A percentile compares a stretch with the other conserved stretches of the same genome.
Evolutionary conservation across 35 echinoderm and acorn worm species (phyloP).

Genomic region (Apostichopus californicus): DNA sequence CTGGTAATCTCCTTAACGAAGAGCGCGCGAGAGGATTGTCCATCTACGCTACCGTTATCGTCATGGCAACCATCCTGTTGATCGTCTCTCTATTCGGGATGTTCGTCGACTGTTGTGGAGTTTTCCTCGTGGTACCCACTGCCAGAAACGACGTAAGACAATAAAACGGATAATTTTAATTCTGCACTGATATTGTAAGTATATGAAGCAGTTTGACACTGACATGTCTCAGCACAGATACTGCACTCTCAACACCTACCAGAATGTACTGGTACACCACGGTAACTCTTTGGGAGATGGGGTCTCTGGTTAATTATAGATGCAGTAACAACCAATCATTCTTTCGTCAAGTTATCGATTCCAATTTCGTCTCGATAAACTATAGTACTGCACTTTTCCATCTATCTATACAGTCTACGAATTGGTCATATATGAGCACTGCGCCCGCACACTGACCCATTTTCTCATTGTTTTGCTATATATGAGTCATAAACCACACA

Average conservation of each 20-base stretch:
- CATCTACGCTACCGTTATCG: slow-evolving; percentile 13
- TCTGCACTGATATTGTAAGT: slow-evolving; percentile 4
- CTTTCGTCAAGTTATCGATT: background rate
- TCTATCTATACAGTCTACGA: too few relatives aligned
- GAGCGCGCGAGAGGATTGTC: background rate
- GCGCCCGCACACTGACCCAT: too few relatives aligned
- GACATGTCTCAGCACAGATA: background rate
- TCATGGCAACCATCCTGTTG: slow-evolving; percentile 45
- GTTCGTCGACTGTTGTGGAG: slow-evolving; percentile 54
- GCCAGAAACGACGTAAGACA: slow-evolving; percentile 17
- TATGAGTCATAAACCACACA: too few relatives aligned
- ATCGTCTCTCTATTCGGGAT: slow-evolving; percentile 28
- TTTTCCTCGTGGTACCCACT: slow-evolving; percentile 31
- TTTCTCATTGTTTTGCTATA: too few relatives aligned
- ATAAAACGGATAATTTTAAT: background rate
- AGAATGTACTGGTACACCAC: background rate
- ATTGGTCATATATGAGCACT: too few relatives aligned
- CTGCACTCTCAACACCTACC: background rate
- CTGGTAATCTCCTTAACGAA: background rate
- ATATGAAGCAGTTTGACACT: background rate
- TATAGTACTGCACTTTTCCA: too few relatives aligned
- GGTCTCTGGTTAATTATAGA: background rate
- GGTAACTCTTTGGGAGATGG: background rate
- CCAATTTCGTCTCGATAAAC: background rate
- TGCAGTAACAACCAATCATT: background rate